A percentile compares a stretch with the other conserved stretches of the same genome.
Conservation (phyloP, 2,888 invertebrate genomes). For the Heteropelma amictum region DNA sequence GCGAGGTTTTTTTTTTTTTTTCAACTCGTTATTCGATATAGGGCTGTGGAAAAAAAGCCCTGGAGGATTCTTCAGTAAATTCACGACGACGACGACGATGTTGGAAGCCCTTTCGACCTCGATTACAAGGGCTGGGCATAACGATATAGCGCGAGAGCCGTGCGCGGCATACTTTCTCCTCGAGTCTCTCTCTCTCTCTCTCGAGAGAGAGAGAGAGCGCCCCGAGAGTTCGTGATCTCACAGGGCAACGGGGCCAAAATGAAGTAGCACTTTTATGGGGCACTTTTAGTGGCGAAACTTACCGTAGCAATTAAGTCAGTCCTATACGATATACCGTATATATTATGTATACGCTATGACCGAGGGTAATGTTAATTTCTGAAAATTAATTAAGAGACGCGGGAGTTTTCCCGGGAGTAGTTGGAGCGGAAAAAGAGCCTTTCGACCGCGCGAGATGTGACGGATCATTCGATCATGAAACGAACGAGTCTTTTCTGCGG, state of each 20-base stretch:
- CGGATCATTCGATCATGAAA: conserved; percentile 2
- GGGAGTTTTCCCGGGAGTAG: no score
- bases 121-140: conserved; percentile 47
- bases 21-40: conserved; percentile 22
- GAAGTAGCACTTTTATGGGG: conserved; percentile 64
- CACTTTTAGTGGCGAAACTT: conserved; percentile 65
- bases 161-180: conserved; percentile 57
- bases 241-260: conserved; percentile 52
- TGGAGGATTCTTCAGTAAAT: conserved; percentile 30
- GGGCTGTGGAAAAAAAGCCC: conserved; percentile 8
- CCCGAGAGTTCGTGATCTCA: conserved; percentile 33
- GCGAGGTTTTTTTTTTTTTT: conserved; percentile 19
- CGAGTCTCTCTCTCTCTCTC: not conserved
- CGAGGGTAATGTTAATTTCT: conserved; percentile 67
- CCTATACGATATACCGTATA: conserved; percentile 41
- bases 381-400: conserved; percentile 72
- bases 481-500: conserved; percentile 39
- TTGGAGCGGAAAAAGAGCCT: conserved; percentile 26
- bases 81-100: conserved; percentile 26
- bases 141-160: conserved; percentile 42
- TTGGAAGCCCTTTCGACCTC: conserved; percentile 52
- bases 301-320: conserved; percentile 66
- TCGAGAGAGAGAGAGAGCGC: conserved; percentile 2
- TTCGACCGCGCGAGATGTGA: conserved; percentile 16
- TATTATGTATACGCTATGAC: conserved; percentile 37